These are phyloP conservation scores for Rhabdomys dilectus DNA, from an alignment of 2,113 vertebrate genomes.

Conservation along the genomic window DNA sequence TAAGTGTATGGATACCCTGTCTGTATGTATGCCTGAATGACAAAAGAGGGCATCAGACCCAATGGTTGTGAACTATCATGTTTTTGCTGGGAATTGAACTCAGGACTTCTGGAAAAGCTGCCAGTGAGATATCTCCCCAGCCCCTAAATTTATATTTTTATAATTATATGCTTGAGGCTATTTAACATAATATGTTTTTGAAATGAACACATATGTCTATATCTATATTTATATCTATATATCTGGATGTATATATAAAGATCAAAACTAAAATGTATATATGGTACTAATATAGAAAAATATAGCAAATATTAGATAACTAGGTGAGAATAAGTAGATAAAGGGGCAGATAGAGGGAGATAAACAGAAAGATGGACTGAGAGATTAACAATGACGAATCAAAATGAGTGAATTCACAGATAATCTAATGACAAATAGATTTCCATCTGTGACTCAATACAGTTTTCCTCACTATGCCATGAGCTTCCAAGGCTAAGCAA, in stretches of 20 bases:
- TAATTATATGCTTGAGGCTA: not conserved
- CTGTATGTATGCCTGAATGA: not conserved
- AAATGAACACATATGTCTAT: not conserved
- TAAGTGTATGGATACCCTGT: not conserved
- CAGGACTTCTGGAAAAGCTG: not conserved
- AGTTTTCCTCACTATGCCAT: not conserved
- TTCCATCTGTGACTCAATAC: not conserved
- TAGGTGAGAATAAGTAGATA: not conserved
- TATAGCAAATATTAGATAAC: not conserved
- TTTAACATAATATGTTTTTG: not conserved
- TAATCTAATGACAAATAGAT: not conserved
- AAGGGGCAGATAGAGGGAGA: not conserved
- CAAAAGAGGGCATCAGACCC: not conserved
- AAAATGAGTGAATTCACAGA: not conserved
- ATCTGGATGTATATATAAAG: not conserved
- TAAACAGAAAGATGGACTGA: not conserved
- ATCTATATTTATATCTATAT: no score
- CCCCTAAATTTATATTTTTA: not conserved
- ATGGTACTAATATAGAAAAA: not conserved
- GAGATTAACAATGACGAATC: not conserved
- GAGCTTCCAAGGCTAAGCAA: not conserved
- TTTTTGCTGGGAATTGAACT: not conserved
- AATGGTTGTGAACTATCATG: not conserved
- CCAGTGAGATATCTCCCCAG: not conserved
- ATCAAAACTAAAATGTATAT: not conserved